Percentiles rank a stretch among this genome's conserved stretches.
These are phyloP conservation scores for Rotaria magnacalcarata DNA, from an alignment of 2,888 invertebrate genomes.

Conservation along the genomic window DNA sequence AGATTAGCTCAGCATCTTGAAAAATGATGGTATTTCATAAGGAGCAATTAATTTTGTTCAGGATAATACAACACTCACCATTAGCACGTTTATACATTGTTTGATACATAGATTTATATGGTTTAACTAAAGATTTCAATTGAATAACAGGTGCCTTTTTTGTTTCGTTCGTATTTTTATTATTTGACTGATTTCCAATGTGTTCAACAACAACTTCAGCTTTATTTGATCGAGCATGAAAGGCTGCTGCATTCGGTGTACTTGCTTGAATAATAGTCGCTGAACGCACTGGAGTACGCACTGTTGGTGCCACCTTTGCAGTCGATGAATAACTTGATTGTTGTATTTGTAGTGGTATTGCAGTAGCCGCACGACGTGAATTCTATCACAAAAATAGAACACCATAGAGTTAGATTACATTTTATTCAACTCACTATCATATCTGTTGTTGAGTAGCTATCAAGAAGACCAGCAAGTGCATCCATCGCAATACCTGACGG, in stretches of 20 bases:
- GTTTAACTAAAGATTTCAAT: neutral
- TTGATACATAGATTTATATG: conserved; percentile 18
- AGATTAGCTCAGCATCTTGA: no score
- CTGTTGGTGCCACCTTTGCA: neutral
- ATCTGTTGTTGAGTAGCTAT: neutral
- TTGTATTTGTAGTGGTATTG: neutral
- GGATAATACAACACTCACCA: neutral
- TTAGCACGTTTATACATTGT: conserved; percentile 7
- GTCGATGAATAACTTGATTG: neutral
- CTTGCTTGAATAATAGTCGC: neutral
- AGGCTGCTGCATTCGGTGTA: neutral
- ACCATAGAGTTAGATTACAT: no score
- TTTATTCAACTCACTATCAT: neutral
- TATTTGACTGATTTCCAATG: neutral
- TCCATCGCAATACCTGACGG: conserved; percentile 5
- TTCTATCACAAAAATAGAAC: neutral
- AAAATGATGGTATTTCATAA: no score
- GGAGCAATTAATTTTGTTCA: no score
- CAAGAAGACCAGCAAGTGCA: neutral
- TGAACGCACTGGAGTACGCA: neutral
- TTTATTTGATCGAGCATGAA: conserved; percentile 25
- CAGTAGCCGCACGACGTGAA: neutral
- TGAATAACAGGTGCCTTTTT: neutral
- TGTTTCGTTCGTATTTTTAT: neutral
- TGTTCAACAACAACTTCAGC: neutral